These are phyloP conservation scores for Herpetotheres cachinnans DNA, from an alignment of 2,113 vertebrate genomes.

Conservation along the genomic window DNA sequence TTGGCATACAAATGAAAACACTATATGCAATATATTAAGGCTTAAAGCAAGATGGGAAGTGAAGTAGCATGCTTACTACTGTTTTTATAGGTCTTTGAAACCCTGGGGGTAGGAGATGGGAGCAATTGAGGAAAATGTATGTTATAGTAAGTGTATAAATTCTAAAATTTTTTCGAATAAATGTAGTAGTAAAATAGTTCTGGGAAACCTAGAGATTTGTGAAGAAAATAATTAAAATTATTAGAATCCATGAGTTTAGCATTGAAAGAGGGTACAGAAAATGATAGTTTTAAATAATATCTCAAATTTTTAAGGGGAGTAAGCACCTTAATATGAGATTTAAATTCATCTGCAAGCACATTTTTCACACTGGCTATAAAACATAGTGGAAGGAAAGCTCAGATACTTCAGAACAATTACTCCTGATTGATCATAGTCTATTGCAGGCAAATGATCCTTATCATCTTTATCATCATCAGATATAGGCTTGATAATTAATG, in stretches of 20 bases:
- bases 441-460: background rate
- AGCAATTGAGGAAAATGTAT: accelerated
- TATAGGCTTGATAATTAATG: background rate
- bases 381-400: background rate
- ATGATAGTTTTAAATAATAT: background rate
- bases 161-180: background rate
- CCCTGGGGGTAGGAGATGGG: background rate
- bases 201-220: background rate
- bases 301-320: background rate
- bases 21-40: background rate
- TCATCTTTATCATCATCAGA: background rate
- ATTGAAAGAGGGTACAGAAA: background rate
- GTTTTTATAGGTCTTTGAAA: background rate
- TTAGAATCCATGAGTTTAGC: background rate
- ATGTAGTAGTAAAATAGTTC: background rate
- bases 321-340: background rate
- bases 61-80: background rate
- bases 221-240: background rate
- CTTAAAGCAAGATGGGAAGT: background rate
- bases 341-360: background rate
- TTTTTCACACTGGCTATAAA: background rate
- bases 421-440: background rate
- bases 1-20: background rate
- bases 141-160: background rate
- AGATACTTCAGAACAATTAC: background rate